Evolutionary conservation across 2,113 vertebrate genomes (phyloP).

Genomic region (Ictalurus punctatus): DNA sequence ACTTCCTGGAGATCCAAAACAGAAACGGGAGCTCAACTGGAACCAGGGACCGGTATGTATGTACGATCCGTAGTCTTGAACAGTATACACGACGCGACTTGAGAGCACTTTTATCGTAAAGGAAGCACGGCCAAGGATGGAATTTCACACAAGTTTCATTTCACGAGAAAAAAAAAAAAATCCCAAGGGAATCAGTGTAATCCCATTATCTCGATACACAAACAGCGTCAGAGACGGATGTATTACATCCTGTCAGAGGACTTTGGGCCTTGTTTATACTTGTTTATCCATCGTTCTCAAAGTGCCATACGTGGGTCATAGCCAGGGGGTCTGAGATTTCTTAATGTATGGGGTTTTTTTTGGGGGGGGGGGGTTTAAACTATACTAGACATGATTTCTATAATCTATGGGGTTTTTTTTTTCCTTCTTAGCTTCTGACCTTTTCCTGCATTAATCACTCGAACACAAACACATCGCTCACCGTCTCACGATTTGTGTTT

Average conservation of each 20-base stretch:
- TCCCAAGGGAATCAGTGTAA: background rate
- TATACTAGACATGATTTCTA: background rate
- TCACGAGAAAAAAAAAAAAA: background rate
- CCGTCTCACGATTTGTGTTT: background rate
- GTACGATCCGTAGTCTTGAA: background rate
- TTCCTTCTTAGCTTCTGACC: background rate
- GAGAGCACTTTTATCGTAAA: background rate
- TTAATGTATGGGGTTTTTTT: background rate
- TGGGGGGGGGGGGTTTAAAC: background rate
- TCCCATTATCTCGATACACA: background rate
- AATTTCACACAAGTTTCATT: background rate
- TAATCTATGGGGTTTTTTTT: background rate
- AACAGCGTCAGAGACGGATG: background rate
- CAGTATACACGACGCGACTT: background rate
- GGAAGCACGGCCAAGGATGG: background rate
- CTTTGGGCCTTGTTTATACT: background rate
- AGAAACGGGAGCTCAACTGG: background rate
- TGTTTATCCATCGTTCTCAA: background rate
- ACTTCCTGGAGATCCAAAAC: background rate
- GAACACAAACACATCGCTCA: background rate
- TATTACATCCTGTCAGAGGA: background rate
- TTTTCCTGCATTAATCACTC: background rate
- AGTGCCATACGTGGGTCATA: background rate
- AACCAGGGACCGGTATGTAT: constrained; percentile 20
- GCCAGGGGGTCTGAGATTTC: background rate